Evolutionary conservation across 2,797 vertebrate genomes (phyloP), one percentile per base, ranked within the genome.

Genomic region (Percopsis omiscomaycus): DNA sequence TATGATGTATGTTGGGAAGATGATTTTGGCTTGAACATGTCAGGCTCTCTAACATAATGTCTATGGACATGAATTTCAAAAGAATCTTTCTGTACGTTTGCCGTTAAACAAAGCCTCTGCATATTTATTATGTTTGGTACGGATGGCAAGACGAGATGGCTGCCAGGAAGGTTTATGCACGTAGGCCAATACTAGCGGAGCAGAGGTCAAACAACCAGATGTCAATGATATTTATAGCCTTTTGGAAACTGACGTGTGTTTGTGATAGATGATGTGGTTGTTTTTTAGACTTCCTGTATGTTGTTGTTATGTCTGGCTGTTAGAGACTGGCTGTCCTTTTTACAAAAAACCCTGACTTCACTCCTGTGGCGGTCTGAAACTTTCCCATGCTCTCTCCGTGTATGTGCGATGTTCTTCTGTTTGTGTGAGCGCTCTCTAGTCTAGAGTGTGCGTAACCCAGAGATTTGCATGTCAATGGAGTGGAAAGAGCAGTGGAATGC

Each of bases 381-480:
- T 88, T 90, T 90, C 87, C 89, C 89, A 90, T 84, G 84, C 86
- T 86, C 86, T 45, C 64, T 46, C 10, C 55, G 22, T 61, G 37
- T 37, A 27, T 80, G 82, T 86, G 83, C 85, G 82, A 82, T 50
- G 77, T 59, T 80, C 75, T 66, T 76, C 77, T 37, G 49, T 75
- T 71, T 81, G 75, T 83, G 84, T 57, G 68, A 65, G 69, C 49
- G 15, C 32, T 48, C 63, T 57, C 76, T 67, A 73, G 72, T 58
- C 58, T 28, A 32, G 48, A 82, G 84, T 85, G 83, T 82, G 74
- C 59, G 80, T 83, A 82, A 78, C 83, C 72, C 75, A 42, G 74
- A 10, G 68, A 90, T 90, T 88, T 88, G 84, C 74, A 66, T 90
- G 77, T 90, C 84, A 91, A 91, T 88, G 76, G 83, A 64, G 53